Percentiles rank a stretch among this genome's conserved stretches.
phyloP scores from a whole-genome alignment of 1,140 invertebrate genomes.

The Drosophila fuyamai region DNA sequence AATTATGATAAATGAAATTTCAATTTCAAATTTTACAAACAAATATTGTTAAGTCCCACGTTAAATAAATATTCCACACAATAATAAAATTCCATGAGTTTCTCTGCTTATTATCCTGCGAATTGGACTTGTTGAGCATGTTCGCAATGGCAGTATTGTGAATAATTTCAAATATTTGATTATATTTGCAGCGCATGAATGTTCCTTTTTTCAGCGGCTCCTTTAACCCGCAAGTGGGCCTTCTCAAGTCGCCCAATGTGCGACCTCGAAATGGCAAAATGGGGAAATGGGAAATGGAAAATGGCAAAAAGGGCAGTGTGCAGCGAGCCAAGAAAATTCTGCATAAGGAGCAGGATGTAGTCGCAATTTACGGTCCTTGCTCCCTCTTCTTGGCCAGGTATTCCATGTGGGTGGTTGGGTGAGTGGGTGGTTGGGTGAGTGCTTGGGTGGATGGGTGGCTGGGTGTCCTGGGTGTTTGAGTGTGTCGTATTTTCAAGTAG shows the following conservation, averaged over 20 bases:
- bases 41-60: too few species aligned
- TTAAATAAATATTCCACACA: too few species aligned
- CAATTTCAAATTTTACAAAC: too few species aligned
- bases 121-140: too few species aligned
- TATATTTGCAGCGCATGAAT: neutral
- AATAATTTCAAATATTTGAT: slow-evolving; percentile 13
- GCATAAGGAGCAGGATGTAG: slow-evolving; percentile 36
- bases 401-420: neutral
- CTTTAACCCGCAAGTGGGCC: neutral
- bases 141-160: neutral
- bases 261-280: neutral
- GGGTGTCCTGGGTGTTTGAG: slow-evolving; percentile 17
- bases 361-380: slow-evolving; percentile 23
- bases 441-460: neutral
- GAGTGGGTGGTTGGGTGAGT: slow-evolving; percentile 1
- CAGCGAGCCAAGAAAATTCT: slow-evolving; percentile 57
- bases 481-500: slow-evolving; percentile 38
- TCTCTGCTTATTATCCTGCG: too few species aligned
- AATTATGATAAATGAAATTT: too few species aligned
- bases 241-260: neutral
- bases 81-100: too few species aligned
- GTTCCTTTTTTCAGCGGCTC: neutral
- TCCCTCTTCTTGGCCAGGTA: slow-evolving; percentile 10
- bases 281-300: neutral
- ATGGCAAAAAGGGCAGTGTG: slow-evolving; percentile 14